Conservation (phyloP, 2,797 vertebrate genomes). For the Podargus strigoides region DNA sequence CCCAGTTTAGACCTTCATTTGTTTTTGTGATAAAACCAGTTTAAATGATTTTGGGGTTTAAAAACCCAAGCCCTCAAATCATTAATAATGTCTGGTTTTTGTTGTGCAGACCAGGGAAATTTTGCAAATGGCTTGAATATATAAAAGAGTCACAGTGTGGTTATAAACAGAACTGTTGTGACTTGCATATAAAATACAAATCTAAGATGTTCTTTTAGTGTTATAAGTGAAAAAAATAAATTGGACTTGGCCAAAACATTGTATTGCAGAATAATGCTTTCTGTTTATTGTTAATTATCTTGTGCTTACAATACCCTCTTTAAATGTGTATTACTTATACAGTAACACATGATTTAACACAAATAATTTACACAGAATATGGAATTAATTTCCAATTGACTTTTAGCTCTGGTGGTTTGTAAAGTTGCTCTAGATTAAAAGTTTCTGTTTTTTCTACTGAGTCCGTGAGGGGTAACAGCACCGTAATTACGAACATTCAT, state of each 20-base stretch:
- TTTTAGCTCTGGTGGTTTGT: constrained; percentile 42
- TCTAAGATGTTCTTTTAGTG: constrained; percentile 38
- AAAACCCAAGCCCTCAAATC: background rate
- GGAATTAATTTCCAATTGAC: constrained; percentile 69
- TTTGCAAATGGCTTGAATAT: background rate
- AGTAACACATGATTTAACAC: constrained; percentile 53
- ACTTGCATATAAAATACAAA: constrained; percentile 48
- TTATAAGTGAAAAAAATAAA: constrained; percentile 63
- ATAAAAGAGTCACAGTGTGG: background rate
- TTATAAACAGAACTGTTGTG: constrained; percentile 29
- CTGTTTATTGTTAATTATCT: constrained; percentile 61
- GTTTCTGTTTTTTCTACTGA: constrained; percentile 31
- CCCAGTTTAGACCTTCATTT: background rate
- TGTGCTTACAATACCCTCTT: constrained; percentile 48
- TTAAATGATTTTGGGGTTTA: background rate
- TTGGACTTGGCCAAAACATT: constrained; percentile 54
- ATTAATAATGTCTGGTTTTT: background rate
- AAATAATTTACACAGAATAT: constrained; percentile 57
- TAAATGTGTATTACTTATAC: constrained; percentile 62
- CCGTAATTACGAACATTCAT: constrained; percentile 42
- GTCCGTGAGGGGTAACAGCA: constrained; percentile 23
- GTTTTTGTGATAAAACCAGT: constrained; percentile 5
- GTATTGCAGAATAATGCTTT: constrained; percentile 56
- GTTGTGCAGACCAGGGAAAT: background rate
- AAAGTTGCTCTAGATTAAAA: constrained; percentile 57